Conservation (phyloP, 64 coral and sea anemone species). For the Actinia equina region DNA sequence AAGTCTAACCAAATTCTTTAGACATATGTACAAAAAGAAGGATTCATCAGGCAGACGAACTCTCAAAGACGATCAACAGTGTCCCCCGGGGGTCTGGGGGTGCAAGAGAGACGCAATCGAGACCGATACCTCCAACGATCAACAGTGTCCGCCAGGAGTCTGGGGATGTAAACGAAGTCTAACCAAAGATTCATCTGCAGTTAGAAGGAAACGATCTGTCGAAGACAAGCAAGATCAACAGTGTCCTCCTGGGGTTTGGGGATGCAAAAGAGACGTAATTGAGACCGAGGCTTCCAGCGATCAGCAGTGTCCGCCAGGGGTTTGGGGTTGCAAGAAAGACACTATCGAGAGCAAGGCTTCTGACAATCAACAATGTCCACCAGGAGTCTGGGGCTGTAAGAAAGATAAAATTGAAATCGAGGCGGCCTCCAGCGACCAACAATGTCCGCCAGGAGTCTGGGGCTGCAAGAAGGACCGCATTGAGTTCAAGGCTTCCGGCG, state of each 20-base stretch:
- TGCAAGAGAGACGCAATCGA: conserved; percentile 21
- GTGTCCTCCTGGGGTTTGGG: conserved; percentile 45
- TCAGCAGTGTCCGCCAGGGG: conserved; percentile 24
- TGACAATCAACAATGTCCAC: conserved; percentile 3
- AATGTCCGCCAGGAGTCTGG: conserved; percentile 27
- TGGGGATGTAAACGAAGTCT: conserved; percentile 32
- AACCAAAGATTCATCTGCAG: background rate
- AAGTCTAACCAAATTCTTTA: conserved; percentile 3
- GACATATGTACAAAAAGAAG: conserved; percentile 2
- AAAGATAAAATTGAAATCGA: background rate
- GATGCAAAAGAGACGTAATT: conserved; percentile 21
- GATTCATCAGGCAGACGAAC: background rate
- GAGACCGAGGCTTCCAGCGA: background rate
- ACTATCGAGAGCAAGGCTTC: background rate
- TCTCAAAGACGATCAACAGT: background rate
- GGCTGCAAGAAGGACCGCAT: conserved; percentile 36
- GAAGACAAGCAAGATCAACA: background rate
- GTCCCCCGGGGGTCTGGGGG: conserved; percentile 37
- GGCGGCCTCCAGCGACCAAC: background rate
- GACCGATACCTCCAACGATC: background rate
- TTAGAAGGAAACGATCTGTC: background rate
- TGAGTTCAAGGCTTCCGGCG: background rate
- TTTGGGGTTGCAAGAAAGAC: conserved; percentile 49
- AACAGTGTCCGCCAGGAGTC: conserved; percentile 30
- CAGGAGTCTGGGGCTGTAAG: conserved; percentile 66